Evolutionary conservation across 2,888 invertebrate genomes (phyloP).

Genomic region (Philonicus albiceps): DNA sequence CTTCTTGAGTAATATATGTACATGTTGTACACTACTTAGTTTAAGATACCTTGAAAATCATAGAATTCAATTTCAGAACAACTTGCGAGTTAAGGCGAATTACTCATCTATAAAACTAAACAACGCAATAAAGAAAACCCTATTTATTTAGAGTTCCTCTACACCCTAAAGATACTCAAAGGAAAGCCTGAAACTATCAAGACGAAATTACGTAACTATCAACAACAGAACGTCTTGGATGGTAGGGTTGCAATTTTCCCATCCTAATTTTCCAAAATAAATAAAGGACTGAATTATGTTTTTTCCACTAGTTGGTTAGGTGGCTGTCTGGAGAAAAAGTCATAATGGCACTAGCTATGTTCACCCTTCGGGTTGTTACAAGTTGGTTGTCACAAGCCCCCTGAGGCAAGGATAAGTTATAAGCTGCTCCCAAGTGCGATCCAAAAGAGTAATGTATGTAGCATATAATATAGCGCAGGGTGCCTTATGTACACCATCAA

Average conservation of each 20-base stretch:
- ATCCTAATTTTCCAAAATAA: conserved; percentile 3
- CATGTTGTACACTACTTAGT: not conserved
- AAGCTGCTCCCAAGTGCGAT: not conserved
- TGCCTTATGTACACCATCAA: not conserved
- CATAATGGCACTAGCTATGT: not conserved
- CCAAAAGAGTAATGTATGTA: not conserved
- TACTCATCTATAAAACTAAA: not conserved
- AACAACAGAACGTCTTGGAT: not conserved
- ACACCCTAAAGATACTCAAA: not conserved
- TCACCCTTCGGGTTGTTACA: not conserved
- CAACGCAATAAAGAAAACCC: not conserved
- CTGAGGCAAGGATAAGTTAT: not conserved
- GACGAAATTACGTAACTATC: not conserved
- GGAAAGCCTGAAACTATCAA: not conserved
- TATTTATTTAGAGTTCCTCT: not conserved
- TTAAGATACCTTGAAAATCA: not conserved
- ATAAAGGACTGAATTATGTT: not conserved
- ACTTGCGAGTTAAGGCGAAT: not conserved
- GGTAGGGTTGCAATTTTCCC: not conserved
- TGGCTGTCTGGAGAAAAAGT: not conserved
- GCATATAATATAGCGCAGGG: not conserved
- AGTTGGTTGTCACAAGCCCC: not conserved
- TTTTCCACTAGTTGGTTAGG: not conserved
- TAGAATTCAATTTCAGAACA: not conserved
- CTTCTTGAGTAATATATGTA: too few relatives aligned